These are phyloP conservation scores for Glareola pratincola DNA, from an alignment of 2,113 vertebrate genomes.

Conservation along the genomic window DNA sequence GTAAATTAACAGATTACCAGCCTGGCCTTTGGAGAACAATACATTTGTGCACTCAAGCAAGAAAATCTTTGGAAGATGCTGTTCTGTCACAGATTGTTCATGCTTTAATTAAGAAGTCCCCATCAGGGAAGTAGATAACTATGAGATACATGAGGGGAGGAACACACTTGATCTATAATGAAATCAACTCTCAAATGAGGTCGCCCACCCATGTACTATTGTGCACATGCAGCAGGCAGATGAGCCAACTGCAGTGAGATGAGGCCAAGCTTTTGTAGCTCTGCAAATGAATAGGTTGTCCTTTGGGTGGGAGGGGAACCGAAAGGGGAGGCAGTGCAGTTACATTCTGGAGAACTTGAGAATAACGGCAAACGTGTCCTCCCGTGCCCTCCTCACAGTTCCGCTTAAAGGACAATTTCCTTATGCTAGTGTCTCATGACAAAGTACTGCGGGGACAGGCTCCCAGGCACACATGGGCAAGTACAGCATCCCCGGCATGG, in stretches of 20 bases:
- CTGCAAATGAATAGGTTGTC: not conserved
- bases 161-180: slow-evolving; percentile 32
- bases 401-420: not conserved
- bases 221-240: not conserved
- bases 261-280: not conserved
- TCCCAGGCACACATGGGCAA: not conserved
- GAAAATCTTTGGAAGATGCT: not conserved
- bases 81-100: not conserved
- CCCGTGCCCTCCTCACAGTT: not conserved
- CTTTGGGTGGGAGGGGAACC: not conserved
- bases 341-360: not conserved
- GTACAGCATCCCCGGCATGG: not conserved
- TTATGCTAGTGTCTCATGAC: not conserved
- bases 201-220: slow-evolving; percentile 3
- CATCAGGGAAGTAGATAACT: slow-evolving; percentile 18
- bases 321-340: not conserved
- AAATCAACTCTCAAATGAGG: slow-evolving; percentile 48
- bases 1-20: not conserved
- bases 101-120: slow-evolving; percentile 41
- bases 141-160: not conserved
- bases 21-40: not conserved
- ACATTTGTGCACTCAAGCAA: not conserved
- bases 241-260: not conserved
- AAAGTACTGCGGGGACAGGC: not conserved
- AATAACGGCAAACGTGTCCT: not conserved